Percentiles rank a stretch among this genome's conserved stretches.
phyloP scores from a whole-genome alignment of 1,140 invertebrate species.

The Babylonia areolata region DNA sequence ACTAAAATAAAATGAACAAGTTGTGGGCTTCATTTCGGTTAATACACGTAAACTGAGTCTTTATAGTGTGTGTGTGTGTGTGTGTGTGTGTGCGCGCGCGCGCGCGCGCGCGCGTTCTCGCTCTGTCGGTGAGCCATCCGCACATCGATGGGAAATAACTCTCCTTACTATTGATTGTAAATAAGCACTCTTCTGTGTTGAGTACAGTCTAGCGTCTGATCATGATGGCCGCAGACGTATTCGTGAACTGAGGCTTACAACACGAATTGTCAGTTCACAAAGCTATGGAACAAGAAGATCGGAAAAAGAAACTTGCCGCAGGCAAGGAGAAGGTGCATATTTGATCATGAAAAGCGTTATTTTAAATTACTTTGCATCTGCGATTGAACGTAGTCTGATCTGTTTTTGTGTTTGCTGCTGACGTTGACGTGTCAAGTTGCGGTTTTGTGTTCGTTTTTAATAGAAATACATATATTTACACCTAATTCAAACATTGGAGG shows the following conservation, averaged over 20 bases:
- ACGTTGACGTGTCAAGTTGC: conserved; percentile 1
- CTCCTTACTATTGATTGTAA: background rate
- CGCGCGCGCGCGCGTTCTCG: too few relatives aligned
- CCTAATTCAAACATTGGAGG: too few relatives aligned
- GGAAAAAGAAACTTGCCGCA: conserved; percentile 48
- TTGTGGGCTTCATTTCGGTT: too few relatives aligned
- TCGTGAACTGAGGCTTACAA: conserved; percentile 11
- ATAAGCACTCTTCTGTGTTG: conserved; percentile 8
- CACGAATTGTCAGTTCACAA: too few relatives aligned
- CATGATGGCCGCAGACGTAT: conserved; percentile 49
- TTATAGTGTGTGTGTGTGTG: background rate
- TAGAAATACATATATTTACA: too few relatives aligned
- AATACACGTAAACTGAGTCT: too few relatives aligned
- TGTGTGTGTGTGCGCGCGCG: background rate
- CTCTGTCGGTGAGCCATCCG: too few relatives aligned
- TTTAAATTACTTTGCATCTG: background rate
- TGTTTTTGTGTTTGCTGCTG: background rate
- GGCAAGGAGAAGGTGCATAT: conserved; percentile 51
- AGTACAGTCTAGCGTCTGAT: background rate
- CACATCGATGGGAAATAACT: background rate
- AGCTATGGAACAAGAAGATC: conserved; percentile 37
- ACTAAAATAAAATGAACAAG: too few relatives aligned
- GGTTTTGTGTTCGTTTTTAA: too few relatives aligned
- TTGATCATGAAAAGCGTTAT: background rate
- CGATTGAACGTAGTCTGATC: background rate